Base-by-base conservation (phyloP, 1,140 invertebrate genomes). In the Cepaea nemoralis region DNA sequence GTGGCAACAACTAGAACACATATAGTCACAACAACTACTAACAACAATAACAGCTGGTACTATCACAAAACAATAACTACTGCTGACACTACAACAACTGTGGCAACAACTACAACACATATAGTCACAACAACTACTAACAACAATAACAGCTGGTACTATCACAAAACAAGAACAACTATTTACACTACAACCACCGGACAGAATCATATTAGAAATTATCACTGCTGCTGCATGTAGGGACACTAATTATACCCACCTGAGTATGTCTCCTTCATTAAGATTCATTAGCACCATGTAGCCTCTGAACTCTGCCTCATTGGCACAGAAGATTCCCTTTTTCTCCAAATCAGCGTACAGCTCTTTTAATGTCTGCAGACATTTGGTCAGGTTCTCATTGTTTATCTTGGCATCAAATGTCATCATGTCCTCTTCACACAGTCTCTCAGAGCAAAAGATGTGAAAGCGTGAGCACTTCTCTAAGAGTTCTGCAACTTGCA, bases 401-500 rank as follows among this genome's bases (percentile, higher is more conserved):
- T 99, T 99, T 63, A 99, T 96, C 92, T 98, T 99, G 69, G 95
- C 94, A 91, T 99, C 98, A 90, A 99, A 99, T 19, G 96, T 94
- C 22, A 94, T 94, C 48, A 94, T 92, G 83, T 97, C 96, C 88
- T 98, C 94, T 82, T 96, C 96, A 70, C 96, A 96, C 0, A 99
- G 93, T 0, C 95, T 93, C 75, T 96, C 96, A 0, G 96, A 95
- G 88, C 97, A 98, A 87, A 97, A 95, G 67, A 99, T 98, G 89
- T 99, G 98, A 91, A 99, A 99, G 27, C 98, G 93, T 0, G 96
- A 96, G 91, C 98, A 99, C 88, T 97, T 97, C 91, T 99, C 98
- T 3, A 99, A 94, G 59, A 99, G 91, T 24, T 93, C 92, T 0
- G 98, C 97, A 19, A 95, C 95, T n/a, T 94, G 93, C 84, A 90